phyloP scores from a whole-genome alignment of 2,888 invertebrate genomes.

The Xanthia icteritia region DNA sequence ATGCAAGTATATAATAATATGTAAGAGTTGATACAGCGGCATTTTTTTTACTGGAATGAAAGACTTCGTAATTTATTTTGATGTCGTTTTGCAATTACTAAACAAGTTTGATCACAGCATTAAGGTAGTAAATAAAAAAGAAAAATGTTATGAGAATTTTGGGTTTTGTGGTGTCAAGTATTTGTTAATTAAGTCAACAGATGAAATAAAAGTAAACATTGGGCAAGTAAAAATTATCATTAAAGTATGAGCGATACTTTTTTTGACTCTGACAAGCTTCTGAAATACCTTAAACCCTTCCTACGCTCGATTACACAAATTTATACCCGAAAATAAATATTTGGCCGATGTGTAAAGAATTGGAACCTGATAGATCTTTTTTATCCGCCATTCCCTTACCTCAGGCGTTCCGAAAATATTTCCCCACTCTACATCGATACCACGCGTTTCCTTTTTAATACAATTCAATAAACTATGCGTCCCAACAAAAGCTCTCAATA shows the following conservation, averaged over 20 bases:
- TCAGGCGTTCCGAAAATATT: slow-evolving; percentile 15
- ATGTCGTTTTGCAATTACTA: background rate
- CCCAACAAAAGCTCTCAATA: slow-evolving; percentile 41
- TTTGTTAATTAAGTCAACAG: background rate
- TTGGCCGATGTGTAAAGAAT: background rate
- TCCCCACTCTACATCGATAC: background rate
- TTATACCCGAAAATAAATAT: background rate
- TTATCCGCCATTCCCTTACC: background rate
- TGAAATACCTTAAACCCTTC: background rate
- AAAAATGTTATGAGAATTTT: too few species aligned
- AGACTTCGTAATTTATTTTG: background rate
- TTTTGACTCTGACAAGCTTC: background rate
- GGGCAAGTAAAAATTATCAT: background rate
- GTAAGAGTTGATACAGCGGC: background rate
- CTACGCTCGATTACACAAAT: background rate
- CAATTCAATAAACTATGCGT: slow-evolving; percentile 56
- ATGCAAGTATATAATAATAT: background rate
- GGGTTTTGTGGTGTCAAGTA: too few species aligned
- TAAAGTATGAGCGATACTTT: background rate
- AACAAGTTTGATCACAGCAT: background rate
- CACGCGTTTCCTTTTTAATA: slow-evolving; percentile 29
- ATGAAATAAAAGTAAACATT: background rate
- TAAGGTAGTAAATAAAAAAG: too few species aligned
- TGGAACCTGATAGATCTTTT: background rate
- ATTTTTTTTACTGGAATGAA: background rate